Conservation (phyloP, 2,797 vertebrate species). For the Taenioides sp. region DNA sequence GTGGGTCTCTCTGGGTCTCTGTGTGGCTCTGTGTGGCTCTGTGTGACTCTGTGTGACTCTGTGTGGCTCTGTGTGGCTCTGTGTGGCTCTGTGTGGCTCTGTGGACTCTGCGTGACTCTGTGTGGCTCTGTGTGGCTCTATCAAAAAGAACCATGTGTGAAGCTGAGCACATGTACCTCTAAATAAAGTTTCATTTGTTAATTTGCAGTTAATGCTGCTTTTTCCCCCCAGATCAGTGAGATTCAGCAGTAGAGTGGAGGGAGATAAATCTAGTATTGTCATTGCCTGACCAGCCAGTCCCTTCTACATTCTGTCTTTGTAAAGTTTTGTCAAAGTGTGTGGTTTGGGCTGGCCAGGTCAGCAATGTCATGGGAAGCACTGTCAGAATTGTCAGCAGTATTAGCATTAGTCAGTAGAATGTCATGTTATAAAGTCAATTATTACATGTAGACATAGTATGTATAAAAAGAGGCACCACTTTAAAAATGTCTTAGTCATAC, state of each 20-base stretch:
- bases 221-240: not conserved
- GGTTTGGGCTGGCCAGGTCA: no score
- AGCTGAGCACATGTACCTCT: not conserved
- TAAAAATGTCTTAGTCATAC: not conserved
- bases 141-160: not conserved
- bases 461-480: not conserved
- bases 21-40: constrained; percentile 1
- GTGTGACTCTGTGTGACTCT: not conserved
- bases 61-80: not conserved
- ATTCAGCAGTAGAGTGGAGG: not conserved
- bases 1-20: not conserved
- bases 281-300: no score
- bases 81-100: not conserved
- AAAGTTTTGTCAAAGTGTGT: no score
- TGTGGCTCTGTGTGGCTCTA: not conserved
- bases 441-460: not conserved
- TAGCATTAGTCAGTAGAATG: not conserved
- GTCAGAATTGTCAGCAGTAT: not conserved
- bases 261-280: not conserved
- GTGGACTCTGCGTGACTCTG: not conserved
- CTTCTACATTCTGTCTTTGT: no score
- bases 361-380: not conserved
- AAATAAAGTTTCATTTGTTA: not conserved
- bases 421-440: no score
- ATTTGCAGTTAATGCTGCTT: not conserved